Percentiles rank a stretch among this genome's conserved stretches.
Conservation (phyloP, 2,797 vertebrate species). For the Erpetoichthys calabaricus region DNA sequence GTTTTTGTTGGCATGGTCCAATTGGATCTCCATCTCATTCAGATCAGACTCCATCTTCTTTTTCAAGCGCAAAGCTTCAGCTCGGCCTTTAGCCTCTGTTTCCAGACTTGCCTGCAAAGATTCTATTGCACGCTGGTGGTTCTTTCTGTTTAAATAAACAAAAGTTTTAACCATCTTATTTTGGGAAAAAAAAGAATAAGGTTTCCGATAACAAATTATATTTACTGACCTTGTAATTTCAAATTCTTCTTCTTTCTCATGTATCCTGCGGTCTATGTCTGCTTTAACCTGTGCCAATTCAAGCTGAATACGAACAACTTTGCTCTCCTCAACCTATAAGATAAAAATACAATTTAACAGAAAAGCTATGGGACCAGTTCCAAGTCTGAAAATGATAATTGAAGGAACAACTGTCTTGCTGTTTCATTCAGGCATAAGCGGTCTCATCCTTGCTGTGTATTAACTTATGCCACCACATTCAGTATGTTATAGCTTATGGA, state of each 20-base stretch:
- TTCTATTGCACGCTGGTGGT: constrained; percentile 47
- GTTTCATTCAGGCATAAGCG: too few species aligned
- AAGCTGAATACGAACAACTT: constrained; percentile 46
- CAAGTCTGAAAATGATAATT: too few species aligned
- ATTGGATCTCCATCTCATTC: constrained; percentile 57
- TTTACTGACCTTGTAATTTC: constrained; percentile 41
- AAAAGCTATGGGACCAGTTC: too few species aligned
- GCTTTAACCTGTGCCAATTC: constrained; percentile 54
- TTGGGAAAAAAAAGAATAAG: neutral
- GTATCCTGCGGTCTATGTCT: constrained; percentile 45
- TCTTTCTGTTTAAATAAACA: constrained; percentile 38
- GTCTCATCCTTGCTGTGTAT: too few species aligned
- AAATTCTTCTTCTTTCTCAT: constrained; percentile 56
- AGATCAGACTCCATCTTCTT: constrained; percentile 59
- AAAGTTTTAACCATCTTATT: neutral
- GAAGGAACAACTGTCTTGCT: too few species aligned
- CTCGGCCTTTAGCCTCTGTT: constrained; percentile 42
- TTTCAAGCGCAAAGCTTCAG: constrained; percentile 49
- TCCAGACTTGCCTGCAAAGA: constrained; percentile 63
- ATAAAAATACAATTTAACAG: neutral
- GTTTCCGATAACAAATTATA: neutral
- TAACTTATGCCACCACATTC: too few species aligned
- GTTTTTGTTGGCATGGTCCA: constrained; percentile 51
- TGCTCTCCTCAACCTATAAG: constrained; percentile 46
- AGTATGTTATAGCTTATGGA: too few species aligned